Evolutionary conservation across 35 echinoderm and acorn worm species (phyloP).

Genomic region (Strongylocentrotus purpuratus): DNA sequence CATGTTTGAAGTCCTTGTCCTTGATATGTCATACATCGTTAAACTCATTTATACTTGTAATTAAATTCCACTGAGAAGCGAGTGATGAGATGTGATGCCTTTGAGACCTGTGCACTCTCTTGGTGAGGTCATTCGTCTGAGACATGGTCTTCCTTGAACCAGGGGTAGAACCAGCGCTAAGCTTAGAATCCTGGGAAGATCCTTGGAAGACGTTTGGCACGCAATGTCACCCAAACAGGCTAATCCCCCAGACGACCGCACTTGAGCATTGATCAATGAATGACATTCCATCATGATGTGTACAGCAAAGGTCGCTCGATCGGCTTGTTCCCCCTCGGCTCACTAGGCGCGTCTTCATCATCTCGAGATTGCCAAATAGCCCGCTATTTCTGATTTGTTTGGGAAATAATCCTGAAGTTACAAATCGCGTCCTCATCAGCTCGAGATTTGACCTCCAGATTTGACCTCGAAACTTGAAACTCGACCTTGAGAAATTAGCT

Average conservation of each 20-base stretch:
- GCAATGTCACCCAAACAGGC: not conserved
- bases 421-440: too few species aligned
- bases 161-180: not conserved
- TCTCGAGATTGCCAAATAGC: too few species aligned
- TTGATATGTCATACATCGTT: not conserved
- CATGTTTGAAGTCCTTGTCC: not conserved
- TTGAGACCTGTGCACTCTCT: not conserved
- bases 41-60: not conserved
- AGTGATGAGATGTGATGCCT: not conserved
- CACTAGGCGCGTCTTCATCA: too few species aligned
- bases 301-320: too few species aligned
- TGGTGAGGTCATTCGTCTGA: not conserved
- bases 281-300: not conserved
- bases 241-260: not conserved
- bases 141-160: not conserved
- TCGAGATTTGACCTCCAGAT: too few species aligned
- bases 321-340: too few species aligned
- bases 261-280: not conserved
- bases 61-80: not conserved
- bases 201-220: not conserved
- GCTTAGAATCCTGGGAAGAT: not conserved
- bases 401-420: too few species aligned
- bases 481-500: too few species aligned
- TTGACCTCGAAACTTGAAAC: too few species aligned
- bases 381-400: too few species aligned